Percentiles rank a stretch among this genome's conserved stretches.
Evolutionary conservation across 1,140 invertebrate species (phyloP).

Genomic region (Zaprionus capensis): DNA sequence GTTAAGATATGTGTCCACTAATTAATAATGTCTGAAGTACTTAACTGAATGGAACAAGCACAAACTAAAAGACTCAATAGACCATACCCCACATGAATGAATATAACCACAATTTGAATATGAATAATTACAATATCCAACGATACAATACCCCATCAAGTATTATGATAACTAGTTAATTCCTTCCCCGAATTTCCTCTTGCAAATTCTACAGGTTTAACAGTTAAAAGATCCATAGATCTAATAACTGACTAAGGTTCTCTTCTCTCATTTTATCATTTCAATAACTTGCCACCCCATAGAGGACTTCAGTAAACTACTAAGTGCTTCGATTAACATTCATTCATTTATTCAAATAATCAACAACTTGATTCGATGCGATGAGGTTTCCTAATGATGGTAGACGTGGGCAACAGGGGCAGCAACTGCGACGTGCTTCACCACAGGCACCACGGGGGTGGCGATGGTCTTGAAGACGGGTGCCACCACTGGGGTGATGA

Average conservation of each 20-base stretch:
- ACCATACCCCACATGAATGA: no score
- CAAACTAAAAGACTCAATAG: no score
- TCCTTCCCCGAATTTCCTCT: neutral
- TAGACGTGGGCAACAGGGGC: slow-evolving; percentile 64
- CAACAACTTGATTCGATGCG: slow-evolving; percentile 42
- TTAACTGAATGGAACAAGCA: no score
- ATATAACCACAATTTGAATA: neutral
- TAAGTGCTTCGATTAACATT: slow-evolving; percentile 30
- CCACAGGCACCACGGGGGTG: slow-evolving; percentile 51
- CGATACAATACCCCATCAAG: fast-evolving
- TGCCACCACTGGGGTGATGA: slow-evolving; percentile 54
- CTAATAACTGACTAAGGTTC: neutral
- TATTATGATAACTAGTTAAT: neutral
- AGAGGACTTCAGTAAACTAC: neutral
- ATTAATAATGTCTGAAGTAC: no score
- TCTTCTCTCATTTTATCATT: neutral
- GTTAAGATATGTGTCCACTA: no score
- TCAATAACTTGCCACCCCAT: neutral
- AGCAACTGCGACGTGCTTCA: slow-evolving; percentile 46
- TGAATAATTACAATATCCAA: neutral
- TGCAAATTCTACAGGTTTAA: neutral
- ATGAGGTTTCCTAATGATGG: slow-evolving; percentile 53
- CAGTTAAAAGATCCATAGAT: no score
- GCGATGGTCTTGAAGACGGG: slow-evolving; percentile 62
- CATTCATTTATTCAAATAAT: slow-evolving; percentile 58